phyloP scores from a whole-genome alignment of 1,140 invertebrate species.

The Camponotus pennsylvanicus region DNA sequence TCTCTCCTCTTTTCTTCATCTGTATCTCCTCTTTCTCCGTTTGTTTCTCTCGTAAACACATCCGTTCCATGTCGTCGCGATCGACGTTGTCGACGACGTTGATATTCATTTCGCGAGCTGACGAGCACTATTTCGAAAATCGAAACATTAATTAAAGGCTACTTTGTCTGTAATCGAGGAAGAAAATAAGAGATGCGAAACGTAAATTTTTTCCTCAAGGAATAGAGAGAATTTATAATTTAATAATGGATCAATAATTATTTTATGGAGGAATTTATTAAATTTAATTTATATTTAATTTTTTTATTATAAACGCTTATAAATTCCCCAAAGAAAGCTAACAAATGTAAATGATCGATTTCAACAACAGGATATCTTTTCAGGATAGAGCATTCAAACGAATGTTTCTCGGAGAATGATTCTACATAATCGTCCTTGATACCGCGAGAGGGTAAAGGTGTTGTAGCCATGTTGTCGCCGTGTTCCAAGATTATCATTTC shows the following conservation, averaged over 20 bases:
- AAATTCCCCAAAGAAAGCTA: not conserved
- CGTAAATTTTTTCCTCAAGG: not conserved
- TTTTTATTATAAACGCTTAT: too few relatives aligned
- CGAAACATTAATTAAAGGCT: constrained; percentile 82
- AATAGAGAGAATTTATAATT: not conserved
- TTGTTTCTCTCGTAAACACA: constrained; percentile 42
- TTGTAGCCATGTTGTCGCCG: not conserved
- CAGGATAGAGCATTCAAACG: not conserved
- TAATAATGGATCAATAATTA: not conserved
- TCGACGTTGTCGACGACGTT: constrained; percentile 9
- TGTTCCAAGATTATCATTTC: constrained; percentile 14
- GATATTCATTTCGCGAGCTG: constrained; percentile 45
- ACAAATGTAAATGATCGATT: not conserved
- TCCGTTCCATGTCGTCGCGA: constrained; percentile 13
- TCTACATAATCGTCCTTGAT: not conserved
- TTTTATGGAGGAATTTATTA: not conserved
- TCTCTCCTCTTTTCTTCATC: constrained; percentile 58
- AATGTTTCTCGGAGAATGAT: not conserved
- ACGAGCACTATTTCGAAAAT: constrained; percentile 74
- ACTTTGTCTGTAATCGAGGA: not conserved
- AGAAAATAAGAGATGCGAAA: not conserved
- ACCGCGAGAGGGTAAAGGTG: not conserved
- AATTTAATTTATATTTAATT: too few relatives aligned
- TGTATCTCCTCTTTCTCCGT: constrained; percentile 43
- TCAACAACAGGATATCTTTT: not conserved